Evolutionary conservation across 2,113 vertebrate species (phyloP).

Genomic region (Cyprinus carpio): DNA sequence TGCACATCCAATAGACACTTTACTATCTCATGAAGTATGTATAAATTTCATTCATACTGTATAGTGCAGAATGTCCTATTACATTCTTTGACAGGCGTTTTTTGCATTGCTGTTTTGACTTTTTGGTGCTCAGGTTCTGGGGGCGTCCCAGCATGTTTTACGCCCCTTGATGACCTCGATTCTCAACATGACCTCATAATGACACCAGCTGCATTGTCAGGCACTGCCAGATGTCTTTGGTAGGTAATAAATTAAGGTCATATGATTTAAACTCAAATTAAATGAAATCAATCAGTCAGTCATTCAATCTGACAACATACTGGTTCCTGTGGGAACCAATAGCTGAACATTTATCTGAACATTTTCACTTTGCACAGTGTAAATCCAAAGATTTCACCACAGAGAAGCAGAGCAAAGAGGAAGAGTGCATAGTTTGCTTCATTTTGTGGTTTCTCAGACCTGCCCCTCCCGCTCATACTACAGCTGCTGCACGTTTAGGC

Average conservation of each 20-base stretch:
- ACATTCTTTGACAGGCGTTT: too few species aligned
- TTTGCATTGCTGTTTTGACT: too few species aligned
- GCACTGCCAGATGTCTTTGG: slow-evolving; percentile 18
- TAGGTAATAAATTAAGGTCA: neutral
- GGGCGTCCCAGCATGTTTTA: too few species aligned
- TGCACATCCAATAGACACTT: too few species aligned
- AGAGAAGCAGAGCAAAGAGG: neutral
- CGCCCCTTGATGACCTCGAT: neutral
- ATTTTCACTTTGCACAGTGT: neutral
- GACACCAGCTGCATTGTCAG: slow-evolving; percentile 12
- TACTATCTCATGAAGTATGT: too few species aligned
- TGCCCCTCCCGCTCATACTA: neutral
- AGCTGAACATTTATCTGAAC: neutral
- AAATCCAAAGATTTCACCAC: neutral
- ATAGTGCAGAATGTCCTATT: too few species aligned
- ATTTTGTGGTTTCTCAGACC: slow-evolving; percentile 1
- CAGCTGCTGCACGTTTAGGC: neutral
- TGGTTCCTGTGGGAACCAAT: neutral
- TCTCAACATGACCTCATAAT: slow-evolving; percentile 32
- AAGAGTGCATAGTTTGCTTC: neutral
- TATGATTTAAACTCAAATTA: neutral
- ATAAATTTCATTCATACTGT: too few species aligned
- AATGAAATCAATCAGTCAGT: neutral
- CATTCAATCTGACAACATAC: neutral
- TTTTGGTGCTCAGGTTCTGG: too few species aligned